These are phyloP conservation scores for Listrodromus nycthemerus DNA, from an alignment of 2,888 invertebrate species.

Conservation along the genomic window DNA sequence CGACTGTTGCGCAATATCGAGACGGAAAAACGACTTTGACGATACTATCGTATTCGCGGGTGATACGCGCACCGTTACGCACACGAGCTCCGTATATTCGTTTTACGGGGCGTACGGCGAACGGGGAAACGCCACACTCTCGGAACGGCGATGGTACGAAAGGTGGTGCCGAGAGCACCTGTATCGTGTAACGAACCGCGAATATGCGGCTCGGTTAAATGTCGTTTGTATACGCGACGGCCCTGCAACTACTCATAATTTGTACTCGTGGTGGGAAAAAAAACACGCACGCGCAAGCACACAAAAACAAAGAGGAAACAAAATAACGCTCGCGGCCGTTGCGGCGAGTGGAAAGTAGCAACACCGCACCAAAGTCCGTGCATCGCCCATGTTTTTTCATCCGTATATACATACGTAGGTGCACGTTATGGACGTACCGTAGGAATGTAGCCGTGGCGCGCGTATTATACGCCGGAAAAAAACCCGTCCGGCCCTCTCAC, in stretches of 20 bases:
- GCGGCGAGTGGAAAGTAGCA: conserved; percentile 58
- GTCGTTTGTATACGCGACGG: conserved; percentile 59
- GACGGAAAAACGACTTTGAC: conserved; percentile 10
- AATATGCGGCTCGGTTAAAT: conserved; percentile 60
- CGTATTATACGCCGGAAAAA: conserved; percentile 46
- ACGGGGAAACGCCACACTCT: conserved; percentile 7
- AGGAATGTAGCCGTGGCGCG: conserved; percentile 7
- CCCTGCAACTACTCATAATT: conserved; percentile 64
- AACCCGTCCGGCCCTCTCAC: conserved; percentile 28
- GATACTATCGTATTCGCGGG: conserved; percentile 9
- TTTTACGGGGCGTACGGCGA: neutral
- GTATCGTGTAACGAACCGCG: conserved; percentile 45
- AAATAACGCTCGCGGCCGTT: conserved; percentile 45
- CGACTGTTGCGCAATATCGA: conserved; percentile 19
- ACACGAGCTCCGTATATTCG: neutral
- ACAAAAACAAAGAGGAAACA: too few relatives aligned
- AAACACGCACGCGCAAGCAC: too few relatives aligned
- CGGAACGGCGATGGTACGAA: conserved; percentile 45
- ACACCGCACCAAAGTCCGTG: conserved; percentile 47
- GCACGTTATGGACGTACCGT: conserved; percentile 1
- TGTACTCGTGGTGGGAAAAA: conserved; percentile 51
- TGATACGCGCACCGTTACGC: neutral
- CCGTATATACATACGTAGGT: conserved; percentile 4
- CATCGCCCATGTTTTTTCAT: conserved; percentile 4
- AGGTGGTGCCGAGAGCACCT: conserved; percentile 33